Evolutionary conservation across 2,113 vertebrate genomes (phyloP).

Genomic region (Bostrychus sinensis): DNA sequence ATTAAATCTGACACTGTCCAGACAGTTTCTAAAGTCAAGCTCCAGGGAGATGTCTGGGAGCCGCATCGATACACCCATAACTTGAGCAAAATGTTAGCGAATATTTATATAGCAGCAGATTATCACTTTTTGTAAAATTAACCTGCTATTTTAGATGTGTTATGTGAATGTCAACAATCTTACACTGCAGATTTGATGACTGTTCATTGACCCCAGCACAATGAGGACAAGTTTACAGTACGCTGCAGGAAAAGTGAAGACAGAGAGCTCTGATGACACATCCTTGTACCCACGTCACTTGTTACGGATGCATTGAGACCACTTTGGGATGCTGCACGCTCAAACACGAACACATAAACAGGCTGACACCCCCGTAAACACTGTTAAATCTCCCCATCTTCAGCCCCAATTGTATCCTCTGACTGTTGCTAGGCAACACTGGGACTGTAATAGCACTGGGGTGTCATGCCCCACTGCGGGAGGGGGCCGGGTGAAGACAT

Average conservation of each 20-base stretch:
- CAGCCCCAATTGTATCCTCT: slow-evolving; percentile 57
- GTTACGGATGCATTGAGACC: slow-evolving; percentile 11
- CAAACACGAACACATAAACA: slow-evolving; percentile 15
- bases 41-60: slow-evolving; percentile 7
- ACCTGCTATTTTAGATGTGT: background rate
- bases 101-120: background rate
- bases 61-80: background rate
- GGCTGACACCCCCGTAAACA: slow-evolving; percentile 42
- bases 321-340: slow-evolving; percentile 11
- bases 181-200: background rate
- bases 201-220: background rate
- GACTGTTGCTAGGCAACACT: slow-evolving; percentile 81
- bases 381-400: slow-evolving; percentile 56
- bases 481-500: slow-evolving; percentile 26
- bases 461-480: slow-evolving; percentile 45
- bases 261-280: slow-evolving; percentile 17
- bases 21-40: background rate
- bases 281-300: slow-evolving; percentile 19
- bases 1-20: slow-evolving; percentile 3
- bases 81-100: background rate
- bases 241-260: slow-evolving; percentile 8
- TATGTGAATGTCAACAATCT: background rate
- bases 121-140: background rate
- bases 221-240: slow-evolving; percentile 10
- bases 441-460: slow-evolving; percentile 58